A percentile compares a stretch with the other conserved stretches of the same genome.
These are phyloP conservation scores for Araneus ventricosus DNA, from an alignment of 1,140 invertebrate genomes.

Conservation along the genomic window DNA sequence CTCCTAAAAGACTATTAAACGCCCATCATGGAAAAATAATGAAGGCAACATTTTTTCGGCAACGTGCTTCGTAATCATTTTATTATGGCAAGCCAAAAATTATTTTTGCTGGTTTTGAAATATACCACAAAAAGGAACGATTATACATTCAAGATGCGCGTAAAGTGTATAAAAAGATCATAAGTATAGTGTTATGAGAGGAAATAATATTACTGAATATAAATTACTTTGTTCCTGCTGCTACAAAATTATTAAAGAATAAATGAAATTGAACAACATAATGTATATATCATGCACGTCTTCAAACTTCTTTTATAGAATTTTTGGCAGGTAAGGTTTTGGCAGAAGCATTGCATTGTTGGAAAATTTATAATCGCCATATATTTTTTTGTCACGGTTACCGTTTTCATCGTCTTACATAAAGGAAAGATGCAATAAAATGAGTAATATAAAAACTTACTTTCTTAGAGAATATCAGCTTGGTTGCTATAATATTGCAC, in stretches of 20 bases:
- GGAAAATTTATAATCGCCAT: not conserved
- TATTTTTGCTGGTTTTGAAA: not conserved
- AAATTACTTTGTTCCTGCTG: not conserved
- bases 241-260: not conserved
- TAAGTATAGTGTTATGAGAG: not conserved
- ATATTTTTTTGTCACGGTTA: not conserved
- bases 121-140: not conserved
- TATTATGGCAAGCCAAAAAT: not conserved
- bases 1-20: not conserved
- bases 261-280: not conserved
- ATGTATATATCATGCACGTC: no score
- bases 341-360: not conserved
- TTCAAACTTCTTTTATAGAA: not conserved
- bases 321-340: not conserved
- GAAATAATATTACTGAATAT: not conserved
- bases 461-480: no score
- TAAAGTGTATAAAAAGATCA: not conserved
- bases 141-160: not conserved
- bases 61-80: no score
- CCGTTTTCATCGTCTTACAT: no score
- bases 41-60: no score
- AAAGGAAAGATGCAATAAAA: no score
- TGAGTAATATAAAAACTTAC: no score
- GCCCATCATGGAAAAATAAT: not conserved
- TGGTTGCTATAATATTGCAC: no score